These are phyloP conservation scores for Mycteria americana DNA, from an alignment of 2,797 vertebrate species.

Conservation along the genomic window DNA sequence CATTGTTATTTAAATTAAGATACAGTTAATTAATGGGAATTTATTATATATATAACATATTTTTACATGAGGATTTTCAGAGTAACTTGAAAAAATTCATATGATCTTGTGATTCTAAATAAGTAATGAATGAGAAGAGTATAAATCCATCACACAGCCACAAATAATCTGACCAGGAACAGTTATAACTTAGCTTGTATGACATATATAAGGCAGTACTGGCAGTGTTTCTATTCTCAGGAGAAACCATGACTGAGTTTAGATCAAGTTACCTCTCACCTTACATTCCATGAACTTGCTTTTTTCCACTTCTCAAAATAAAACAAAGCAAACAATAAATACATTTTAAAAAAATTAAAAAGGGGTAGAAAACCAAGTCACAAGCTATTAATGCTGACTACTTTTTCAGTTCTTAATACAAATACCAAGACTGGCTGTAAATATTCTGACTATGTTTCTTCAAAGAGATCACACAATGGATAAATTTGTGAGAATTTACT, in stretches of 20 bases:
- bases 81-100: background rate
- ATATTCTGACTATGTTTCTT: background rate
- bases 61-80: background rate
- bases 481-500: background rate
- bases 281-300: background rate
- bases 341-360: background rate
- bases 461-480: background rate
- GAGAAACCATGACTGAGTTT: background rate
- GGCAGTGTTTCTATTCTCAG: background rate
- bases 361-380: background rate
- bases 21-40: background rate
- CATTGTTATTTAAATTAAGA: background rate
- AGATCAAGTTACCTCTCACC: background rate
- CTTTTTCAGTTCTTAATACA: background rate
- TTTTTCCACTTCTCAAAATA: background rate
- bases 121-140: background rate
- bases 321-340: background rate
- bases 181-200: background rate
- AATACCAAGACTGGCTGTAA: background rate
- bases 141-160: background rate
- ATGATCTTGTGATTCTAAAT: background rate
- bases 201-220: background rate
- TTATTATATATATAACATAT: background rate
- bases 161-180: background rate
- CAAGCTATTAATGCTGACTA: background rate